Evolutionary conservation across 2,888 invertebrate species (phyloP).

Genomic region (Rapana venosa): DNA sequence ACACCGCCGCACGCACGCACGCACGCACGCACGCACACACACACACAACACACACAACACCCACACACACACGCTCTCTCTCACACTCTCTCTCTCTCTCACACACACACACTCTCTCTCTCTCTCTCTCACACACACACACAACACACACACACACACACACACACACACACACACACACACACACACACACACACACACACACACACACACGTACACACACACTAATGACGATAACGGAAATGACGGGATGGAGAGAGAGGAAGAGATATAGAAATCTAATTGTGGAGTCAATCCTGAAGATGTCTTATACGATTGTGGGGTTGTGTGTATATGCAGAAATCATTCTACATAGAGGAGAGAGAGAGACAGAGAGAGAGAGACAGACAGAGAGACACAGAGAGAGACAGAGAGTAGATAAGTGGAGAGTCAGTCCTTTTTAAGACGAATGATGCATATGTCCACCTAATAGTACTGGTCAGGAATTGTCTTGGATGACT

Average conservation of each 20-base stretch:
- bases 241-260: no score
- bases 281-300: no score
- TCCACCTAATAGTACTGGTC: no score
- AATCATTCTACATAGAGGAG: not conserved
- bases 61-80: not conserved
- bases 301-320: no score
- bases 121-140: not conserved
- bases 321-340: no score
- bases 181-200: not conserved
- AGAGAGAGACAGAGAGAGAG: not conserved
- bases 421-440: no score
- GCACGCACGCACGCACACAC: not conserved
- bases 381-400: not conserved
- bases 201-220: not conserved
- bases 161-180: no score
- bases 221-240: no score
- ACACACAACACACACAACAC: slow-evolving; percentile 6
- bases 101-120: not conserved
- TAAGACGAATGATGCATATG: no score
- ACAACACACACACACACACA: not conserved
- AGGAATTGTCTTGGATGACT: no score
- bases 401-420: not conserved
- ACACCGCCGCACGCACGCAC: not conserved
- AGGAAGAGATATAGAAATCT: not conserved
- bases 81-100: not conserved